Base-by-base conservation (phyloP, 2,797 vertebrate species). In the Acrossocheilus fasciatus region DNA sequence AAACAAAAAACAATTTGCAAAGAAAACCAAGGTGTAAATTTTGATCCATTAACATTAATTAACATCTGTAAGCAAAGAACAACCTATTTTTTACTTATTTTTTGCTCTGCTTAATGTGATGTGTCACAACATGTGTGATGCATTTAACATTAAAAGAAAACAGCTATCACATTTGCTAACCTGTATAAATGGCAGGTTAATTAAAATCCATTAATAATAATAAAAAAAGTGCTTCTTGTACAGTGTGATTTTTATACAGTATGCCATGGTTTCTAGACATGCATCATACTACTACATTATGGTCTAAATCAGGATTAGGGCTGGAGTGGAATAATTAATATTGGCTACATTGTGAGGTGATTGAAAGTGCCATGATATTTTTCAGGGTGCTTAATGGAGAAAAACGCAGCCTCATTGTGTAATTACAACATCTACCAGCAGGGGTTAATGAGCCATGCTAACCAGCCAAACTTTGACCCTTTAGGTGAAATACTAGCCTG, bases 111-210 rank as follows among this genome's bases (percentile, higher is more conserved):
- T 54, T 82, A 70, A 79, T 85, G 64, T 3, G 50, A 72, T 59
- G 62, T 78, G 64, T 84, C 45, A 75, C 18, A 82, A 83, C 26
- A 62, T 17, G 7, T 47, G 30, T n/a, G 26, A 30, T 83, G 18
- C 54, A 34, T 39, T 84, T 36, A 78, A 34, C 36, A 57, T 47
- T 6, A 15, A 9, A 66, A 50, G 54, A 57, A 83, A 57, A 57
- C 4, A 34, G 36, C 62, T 23, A 30, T 77, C 47, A 54, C 34
- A 83, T 69, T 84, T 26, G 36, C 23, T 26, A 68, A 69, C 34
- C 74, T 57, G 62, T 84, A 34, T 54, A 57, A 85, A 57, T 43
- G n/a, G 23, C 34, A 45, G 34, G 23, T 0, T 78, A 78, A 70
- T 70, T 34, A 45, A 57, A 79, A 85, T 57, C 4, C 2, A 6